Evolutionary conservation across 2,113 vertebrate species (phyloP), one percentile per base, ranked within the genome.

Genomic region (Dascyllus trimaculatus): DNA sequence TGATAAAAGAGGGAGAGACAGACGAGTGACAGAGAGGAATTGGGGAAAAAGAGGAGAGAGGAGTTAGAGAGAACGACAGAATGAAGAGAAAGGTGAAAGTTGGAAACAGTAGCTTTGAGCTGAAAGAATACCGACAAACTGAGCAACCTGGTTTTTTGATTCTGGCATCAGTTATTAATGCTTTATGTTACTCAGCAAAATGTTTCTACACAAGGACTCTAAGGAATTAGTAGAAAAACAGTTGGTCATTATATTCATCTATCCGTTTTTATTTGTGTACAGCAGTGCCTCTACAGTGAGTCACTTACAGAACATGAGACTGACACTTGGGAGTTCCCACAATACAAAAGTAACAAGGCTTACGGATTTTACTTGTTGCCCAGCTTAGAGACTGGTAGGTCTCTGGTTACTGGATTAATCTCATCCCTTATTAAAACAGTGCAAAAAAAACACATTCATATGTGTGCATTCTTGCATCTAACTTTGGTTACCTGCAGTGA

Each of bases 401-500:
- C 1, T 4, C 38, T 25, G 18, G 13, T 48, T 40, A 35, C 18
- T 19, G n/a, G 19, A 57, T 11, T 24, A 25, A n/a, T 84, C 48
- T 53, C 48, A 51, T 14, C 21, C 29, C n/a, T 35, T 8, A 10
- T 22, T 11, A 22, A 52, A 52, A 46, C 4, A 46, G 13, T 15
- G 45, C 18, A 22, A 22, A 13, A 51, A 52, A 54, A 68, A 7
- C 35, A 15, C 21, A 57, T 11, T 46, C 4, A 56, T 68, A 56
- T 4, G 1, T 1, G 19, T 54, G 46, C 11, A 67, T 32, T 35
- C 6, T 43, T 77, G 21, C 4, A 18, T 25, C 22, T 19, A n/a
- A 45, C n/a, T 53, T 25, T 29, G 15, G 7, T 85, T 96, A 99
- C 98, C 98, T 94, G 93, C 93, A 81, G 94, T 95, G 88, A 99